phyloP scores from a whole-genome alignment of 2,113 vertebrate species.

The Crotalus viridis region DNA sequence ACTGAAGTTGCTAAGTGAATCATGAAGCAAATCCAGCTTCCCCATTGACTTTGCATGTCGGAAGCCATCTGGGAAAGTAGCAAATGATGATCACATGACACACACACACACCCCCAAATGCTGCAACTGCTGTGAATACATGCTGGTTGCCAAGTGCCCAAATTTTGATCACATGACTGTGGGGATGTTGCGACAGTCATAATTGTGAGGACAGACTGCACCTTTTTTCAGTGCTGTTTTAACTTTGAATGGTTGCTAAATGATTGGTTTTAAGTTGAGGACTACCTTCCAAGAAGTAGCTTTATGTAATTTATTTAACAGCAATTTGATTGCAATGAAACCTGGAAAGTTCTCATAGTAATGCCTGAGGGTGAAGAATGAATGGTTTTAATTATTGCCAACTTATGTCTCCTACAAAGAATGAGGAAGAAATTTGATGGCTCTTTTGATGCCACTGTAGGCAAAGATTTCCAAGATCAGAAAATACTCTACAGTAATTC shows the following conservation, averaged over 20 bases:
- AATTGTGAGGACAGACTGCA: no score
- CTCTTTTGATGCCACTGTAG: not conserved
- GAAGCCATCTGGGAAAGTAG: not conserved
- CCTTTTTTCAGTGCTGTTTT: no score
- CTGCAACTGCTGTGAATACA: not conserved
- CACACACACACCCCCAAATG: no score
- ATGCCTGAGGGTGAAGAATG: not conserved
- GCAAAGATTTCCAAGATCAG: not conserved
- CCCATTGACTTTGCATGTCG: not conserved
- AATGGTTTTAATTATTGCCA: not conserved
- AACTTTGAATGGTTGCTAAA: not conserved
- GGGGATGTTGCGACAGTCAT: no score
- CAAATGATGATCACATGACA: not conserved
- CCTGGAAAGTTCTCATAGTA: not conserved
- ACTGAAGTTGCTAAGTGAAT: not conserved
- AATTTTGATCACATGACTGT: not conserved
- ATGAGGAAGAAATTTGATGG: not conserved
- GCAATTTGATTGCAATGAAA: not conserved
- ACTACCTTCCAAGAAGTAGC: not conserved
- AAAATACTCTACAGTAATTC: not conserved
- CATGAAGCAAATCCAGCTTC: not conserved
- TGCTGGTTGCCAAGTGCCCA: not conserved
- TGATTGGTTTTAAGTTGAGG: not conserved
- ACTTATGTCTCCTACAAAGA: not conserved
- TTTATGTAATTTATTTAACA: not conserved